These are phyloP conservation scores for Gallinago paraguaiae DNA, from an alignment of 2,113 vertebrate species.

Conservation along the genomic window DNA sequence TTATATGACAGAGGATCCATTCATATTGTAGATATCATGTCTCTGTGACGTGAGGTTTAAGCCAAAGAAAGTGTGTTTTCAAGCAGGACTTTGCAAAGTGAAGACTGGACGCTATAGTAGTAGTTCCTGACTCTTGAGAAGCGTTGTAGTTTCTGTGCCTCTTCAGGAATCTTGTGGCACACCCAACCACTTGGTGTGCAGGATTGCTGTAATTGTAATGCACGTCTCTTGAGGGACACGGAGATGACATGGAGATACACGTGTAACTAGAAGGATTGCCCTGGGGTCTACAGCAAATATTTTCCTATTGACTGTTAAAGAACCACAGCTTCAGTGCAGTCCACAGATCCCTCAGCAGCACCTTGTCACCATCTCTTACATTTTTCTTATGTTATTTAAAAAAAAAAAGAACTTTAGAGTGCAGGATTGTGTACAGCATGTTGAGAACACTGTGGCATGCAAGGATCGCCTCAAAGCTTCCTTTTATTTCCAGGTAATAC, in stretches of 20 bases:
- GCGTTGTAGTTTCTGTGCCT: neutral
- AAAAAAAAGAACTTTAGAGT: neutral
- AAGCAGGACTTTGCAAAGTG: neutral
- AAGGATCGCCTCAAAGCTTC: neutral
- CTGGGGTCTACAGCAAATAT: neutral
- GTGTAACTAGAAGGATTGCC: neutral
- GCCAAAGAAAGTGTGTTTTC: neutral
- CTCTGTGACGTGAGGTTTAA: neutral
- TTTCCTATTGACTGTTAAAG: neutral
- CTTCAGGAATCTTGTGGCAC: neutral
- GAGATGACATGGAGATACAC: neutral
- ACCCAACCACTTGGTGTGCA: neutral
- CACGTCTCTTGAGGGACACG: rapidly evolving
- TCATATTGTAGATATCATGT: neutral
- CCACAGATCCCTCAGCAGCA: neutral
- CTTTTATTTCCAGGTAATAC: neutral
- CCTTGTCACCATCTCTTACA: neutral
- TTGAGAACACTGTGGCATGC: neutral
- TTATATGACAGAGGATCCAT: neutral
- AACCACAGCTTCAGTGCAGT: neutral
- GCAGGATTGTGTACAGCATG: rapidly evolving
- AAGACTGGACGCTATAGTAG: no score
- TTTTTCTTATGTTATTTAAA: neutral
- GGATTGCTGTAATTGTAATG: neutral
- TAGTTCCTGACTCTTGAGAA: neutral